phyloP scores from a whole-genome alignment of 2,888 invertebrate genomes.

The Uropetala carovei region DNA sequence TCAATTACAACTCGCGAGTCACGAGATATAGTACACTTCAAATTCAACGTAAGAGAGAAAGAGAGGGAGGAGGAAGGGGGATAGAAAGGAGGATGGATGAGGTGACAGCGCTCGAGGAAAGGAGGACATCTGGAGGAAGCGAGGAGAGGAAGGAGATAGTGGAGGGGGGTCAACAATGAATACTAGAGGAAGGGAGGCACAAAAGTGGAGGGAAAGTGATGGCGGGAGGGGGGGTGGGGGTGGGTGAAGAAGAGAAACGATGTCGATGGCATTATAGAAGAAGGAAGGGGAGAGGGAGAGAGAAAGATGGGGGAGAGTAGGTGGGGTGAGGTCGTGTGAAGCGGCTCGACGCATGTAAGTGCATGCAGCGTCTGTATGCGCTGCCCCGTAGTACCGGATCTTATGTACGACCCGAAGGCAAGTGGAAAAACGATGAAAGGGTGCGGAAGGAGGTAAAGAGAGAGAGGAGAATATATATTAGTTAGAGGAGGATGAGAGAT shows the following conservation, averaged over 20 bases:
- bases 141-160: not conserved
- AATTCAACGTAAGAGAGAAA: not conserved
- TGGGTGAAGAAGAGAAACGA: not conserved
- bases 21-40: no score
- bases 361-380: slow-evolving; percentile 10
- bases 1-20: not conserved
- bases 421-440: not conserved
- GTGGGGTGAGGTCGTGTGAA: slow-evolving; percentile 9
- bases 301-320: not conserved
- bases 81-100: slow-evolving; percentile 33
- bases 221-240: not conserved
- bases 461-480: slow-evolving; percentile 29
- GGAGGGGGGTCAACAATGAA: not conserved
- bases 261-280: not conserved
- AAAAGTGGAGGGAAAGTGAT: not conserved
- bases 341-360: slow-evolving; percentile 21
- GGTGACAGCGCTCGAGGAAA: not conserved
- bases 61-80: not conserved
- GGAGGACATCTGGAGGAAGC: slow-evolving; percentile 31
- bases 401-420: slow-evolving; percentile 7
- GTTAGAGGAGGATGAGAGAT: not conserved
- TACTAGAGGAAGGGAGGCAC: not conserved
- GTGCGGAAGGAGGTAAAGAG: not conserved
- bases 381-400: slow-evolving; percentile 20
- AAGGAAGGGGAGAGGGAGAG: not conserved